phyloP scores from a whole-genome alignment of 2,888 invertebrate genomes.

The Dione vanillae region DNA sequence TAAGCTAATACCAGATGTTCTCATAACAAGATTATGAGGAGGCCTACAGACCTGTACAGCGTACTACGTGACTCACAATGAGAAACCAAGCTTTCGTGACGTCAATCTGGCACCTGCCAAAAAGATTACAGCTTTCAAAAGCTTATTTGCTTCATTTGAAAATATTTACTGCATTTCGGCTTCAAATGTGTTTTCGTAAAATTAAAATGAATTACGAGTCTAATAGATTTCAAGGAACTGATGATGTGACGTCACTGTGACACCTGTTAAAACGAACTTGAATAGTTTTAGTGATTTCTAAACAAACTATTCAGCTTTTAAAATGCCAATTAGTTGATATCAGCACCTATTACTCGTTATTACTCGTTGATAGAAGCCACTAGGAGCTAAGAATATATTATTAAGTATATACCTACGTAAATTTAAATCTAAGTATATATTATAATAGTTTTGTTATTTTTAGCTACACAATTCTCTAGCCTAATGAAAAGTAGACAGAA shows the following conservation, averaged over 20 bases:
- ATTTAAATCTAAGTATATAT: no score
- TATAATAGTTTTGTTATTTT: no score
- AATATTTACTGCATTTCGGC: constrained; percentile 12
- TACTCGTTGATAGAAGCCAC: no score
- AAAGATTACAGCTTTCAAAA: constrained; percentile 26
- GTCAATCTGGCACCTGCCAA: constrained; percentile 34
- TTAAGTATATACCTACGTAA: not conserved
- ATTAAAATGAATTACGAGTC: constrained; percentile 1
- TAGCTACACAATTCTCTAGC: no score
- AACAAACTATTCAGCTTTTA: constrained; percentile 21
- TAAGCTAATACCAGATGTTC: constrained; percentile 22
- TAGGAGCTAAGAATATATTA: not conserved
- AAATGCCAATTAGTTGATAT: constrained; percentile 15
- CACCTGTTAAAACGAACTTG: constrained; percentile 8
- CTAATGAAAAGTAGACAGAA: no score
- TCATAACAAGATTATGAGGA: constrained; percentile 23
- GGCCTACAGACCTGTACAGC: constrained; percentile 13
- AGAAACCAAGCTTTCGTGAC: constrained; percentile 11
- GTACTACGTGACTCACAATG: constrained; percentile 4
- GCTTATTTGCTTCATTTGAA: constrained; percentile 16
- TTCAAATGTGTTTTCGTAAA: constrained; percentile 1
- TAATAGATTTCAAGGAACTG: constrained; percentile 7
- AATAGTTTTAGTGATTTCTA: constrained; percentile 14
- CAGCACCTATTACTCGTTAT: not conserved
- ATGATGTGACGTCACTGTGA: constrained; percentile 10